Base-by-base conservation (phyloP, 2,888 invertebrate genomes). In the Cantharis rustica region DNA sequence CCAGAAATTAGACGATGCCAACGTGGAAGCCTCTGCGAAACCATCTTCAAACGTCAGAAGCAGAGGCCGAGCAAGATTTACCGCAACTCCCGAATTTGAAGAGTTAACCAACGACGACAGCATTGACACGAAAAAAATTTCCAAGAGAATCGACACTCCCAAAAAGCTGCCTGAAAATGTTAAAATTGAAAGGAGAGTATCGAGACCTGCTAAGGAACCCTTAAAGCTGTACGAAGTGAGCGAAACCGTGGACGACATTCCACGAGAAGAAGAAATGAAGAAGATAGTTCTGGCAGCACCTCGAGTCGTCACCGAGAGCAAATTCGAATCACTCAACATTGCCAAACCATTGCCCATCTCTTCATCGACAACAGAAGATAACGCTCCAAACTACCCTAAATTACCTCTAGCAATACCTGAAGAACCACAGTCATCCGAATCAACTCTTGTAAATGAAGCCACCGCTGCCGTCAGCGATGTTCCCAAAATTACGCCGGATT, bases 211-310 rank as follows among this genome's bases (percentile, higher is more conserved):
- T 47, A 71, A 71, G 16, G 68, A 11, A 10, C 17, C 5, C 1
- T 9, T 66, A 16, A 64, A 13, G 61, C 72, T 20, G 11, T 72
- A 75, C 61, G 75, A 87, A 81, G 88, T 88, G n/a, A 81, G 86
- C 80, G 88, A 88, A 84, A 71, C 83, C 5, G 76, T 88, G 9
- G 87, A 88, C 71, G 88, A 88, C 66, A 83, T 85, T 69, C 86
- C 87, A 16, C 82, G 84, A 75, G 84, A 85, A 72, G 80, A 84
- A 3, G 80, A 81, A 15, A 47, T 69, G 27, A 71, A 61, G n/a
- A 13, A 27, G 7, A 80, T 80, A 71, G 82, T 83, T 77, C 86
- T 84, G 79, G 47, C n/a, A n/a, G 47, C 47, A 47, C 81, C 86
- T 0, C 82, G 85, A 75, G 86, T 86, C 17, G 77, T 87, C 26